Evolutionary conservation across 2,797 vertebrate species (phyloP), one percentile per base, ranked within the genome.

Genomic region (Malacoctenus gilli): DNA sequence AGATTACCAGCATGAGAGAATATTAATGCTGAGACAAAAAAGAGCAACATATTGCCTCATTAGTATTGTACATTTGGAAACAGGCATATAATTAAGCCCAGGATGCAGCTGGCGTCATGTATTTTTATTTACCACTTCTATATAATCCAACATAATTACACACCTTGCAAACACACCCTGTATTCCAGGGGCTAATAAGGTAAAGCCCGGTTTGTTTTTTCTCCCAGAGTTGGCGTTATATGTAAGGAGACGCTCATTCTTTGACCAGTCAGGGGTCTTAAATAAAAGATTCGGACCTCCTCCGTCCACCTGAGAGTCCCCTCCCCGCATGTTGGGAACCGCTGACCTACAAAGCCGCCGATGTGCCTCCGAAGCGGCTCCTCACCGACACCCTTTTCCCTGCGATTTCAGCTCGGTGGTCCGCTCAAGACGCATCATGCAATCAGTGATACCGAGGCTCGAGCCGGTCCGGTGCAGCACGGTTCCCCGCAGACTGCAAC

Each of bases 51-150:
- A 19, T 8, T 30, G 18, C 8, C 3, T 19, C 19, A 31, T 38
- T 61, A 7, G n/a, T 20, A 28, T 34, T 61, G 18, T 38, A 7
- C 9, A 16, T 21, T 41, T 40, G 16, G 16, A n/a, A n/a, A 5
- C n/a, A n/a, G 30, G n/a, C 38, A 21, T 22, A 13, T 20, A 18
- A 16, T 22, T 14, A 56, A 40, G 14, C 13, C n/a, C 4, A 30
- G 25, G 14, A 30, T 37, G 10, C 14, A 21, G 21, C 35, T 18
- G 5, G 9, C 2, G 25, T 28, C 25, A 28, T 28, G 25, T 5
- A 28, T 28, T 2, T 2, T 11, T 28, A 42, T 5, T 36, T 5
- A 15, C 8, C 49, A 35, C 32, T 23, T 7, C 6, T 25, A 56
- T 19, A 35, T 10, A 37, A 44, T 8, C 23, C 13, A 6, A 18